phyloP scores from a whole-genome alignment of 2,797 vertebrate genomes.

The Catharus ustulatus region DNA sequence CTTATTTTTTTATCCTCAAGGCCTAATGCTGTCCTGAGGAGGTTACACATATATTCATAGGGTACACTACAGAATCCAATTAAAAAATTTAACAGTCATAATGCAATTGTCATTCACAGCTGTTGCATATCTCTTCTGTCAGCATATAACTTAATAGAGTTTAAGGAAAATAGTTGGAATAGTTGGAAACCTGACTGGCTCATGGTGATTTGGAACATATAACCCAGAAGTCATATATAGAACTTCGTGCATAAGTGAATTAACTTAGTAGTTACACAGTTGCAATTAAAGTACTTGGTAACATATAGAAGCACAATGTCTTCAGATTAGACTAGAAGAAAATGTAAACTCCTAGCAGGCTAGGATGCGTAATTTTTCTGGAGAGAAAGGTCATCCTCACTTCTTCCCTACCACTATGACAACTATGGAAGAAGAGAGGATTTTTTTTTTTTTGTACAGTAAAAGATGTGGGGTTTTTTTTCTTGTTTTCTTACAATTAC shows the following conservation, averaged over 20 bases:
- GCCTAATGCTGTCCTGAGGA: background rate
- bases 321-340: background rate
- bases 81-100: background rate
- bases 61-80: background rate
- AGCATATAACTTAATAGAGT: background rate
- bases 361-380: background rate
- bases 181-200: background rate
- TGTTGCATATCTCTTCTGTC: background rate
- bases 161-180: background rate
- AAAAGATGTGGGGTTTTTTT: background rate
- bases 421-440: background rate
- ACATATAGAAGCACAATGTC: background rate
- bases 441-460: background rate
- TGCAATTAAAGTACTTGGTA: background rate
- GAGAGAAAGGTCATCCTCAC: background rate
- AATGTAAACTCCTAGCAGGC: background rate
- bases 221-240: background rate
- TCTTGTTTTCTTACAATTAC: background rate
- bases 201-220: background rate
- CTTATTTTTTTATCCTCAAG: background rate
- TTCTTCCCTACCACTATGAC: background rate
- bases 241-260: background rate
- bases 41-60: background rate
- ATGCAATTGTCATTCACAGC: background rate
- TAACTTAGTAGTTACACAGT: background rate